Evolutionary conservation across 2,797 vertebrate species (phyloP).

Genomic region (Sebastes steindachneri): DNA sequence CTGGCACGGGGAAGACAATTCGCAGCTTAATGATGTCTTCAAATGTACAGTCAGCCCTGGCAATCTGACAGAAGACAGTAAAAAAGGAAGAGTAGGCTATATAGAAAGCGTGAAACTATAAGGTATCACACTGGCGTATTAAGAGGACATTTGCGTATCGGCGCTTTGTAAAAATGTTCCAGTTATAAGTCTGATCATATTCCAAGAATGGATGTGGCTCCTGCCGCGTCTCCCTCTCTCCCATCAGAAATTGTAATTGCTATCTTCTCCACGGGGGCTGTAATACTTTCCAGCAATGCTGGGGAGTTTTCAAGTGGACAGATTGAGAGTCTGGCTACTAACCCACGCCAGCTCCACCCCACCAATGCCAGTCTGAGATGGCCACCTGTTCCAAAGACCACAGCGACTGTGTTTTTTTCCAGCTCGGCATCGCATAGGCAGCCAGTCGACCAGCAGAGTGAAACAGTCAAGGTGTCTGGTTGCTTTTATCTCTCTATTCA

Average conservation of each 20-base stretch:
- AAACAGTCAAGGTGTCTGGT: conserved; percentile 47
- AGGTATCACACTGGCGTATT: conserved; percentile 36
- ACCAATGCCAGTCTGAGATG: conserved; percentile 61
- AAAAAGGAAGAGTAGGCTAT: neutral
- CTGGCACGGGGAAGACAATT: conserved; percentile 47
- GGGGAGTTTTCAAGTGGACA: conserved; percentile 79
- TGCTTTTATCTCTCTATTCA: conserved; percentile 61
- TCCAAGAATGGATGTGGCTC: conserved; percentile 68
- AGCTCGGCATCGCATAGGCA: conserved; percentile 35
- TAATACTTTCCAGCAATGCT: conserved; percentile 70
- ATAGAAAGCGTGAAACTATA: conserved; percentile 20
- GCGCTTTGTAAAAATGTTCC: conserved; percentile 65
- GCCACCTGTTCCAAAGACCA: conserved; percentile 80
- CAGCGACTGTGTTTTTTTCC: conserved; percentile 45
- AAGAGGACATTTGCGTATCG: conserved; percentile 51
- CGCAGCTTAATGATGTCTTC: conserved; percentile 52
- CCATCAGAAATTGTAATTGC: conserved; percentile 77
- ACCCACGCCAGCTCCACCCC: conserved; percentile 61
- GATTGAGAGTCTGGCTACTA: conserved; percentile 76
- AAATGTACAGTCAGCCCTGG: conserved; percentile 49
- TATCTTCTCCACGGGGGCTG: conserved; percentile 69
- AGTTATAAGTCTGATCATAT: conserved; percentile 66
- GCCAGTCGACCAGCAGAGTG: conserved; percentile 39
- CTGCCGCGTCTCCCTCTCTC: conserved; percentile 51
- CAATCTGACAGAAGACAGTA: conserved; percentile 19